Base-by-base conservation (phyloP, 2,888 invertebrate genomes). In the Cordilura impudica region DNA sequence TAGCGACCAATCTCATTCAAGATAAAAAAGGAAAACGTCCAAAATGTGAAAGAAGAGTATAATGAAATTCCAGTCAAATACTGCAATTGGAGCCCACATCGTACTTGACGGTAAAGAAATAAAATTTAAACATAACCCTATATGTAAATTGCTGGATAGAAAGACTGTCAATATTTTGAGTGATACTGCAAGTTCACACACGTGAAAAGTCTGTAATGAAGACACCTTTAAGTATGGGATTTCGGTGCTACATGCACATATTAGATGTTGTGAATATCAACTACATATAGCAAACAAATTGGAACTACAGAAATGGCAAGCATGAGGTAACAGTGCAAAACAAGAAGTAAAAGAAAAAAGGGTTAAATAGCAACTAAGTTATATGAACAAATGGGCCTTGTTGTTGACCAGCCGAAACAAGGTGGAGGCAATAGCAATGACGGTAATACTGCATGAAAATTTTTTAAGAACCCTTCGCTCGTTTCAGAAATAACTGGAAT, bases 401-500 rank as follows among this genome's bases (percentile, higher is more conserved):
- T 26, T 26, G 43, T 43, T 43, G 43, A 43, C 43, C 43, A n/a
- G 43, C 4, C 26, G 26, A 26, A 26, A 26, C 26, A 26, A 26
- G 26, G 26, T 26, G 26, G 26, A 26, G 26, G 26, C 26, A 26
- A 26, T 26, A 26, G 26, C 26, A 26, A 26, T 26, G 45, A 43
- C 39, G 53, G 66, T 61, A 51, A 49, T 61, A 35, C 47, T 21
- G 45, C 56, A 19, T 19, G 26, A 31, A 53, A 65, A 49, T 49
- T 31, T 43, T 73, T 26, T 51, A 73, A 73, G 39, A 39, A 72
- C 56, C 23, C 61, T 47, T 61, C 29, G 45, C 61, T 14, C 18
- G 16, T 61, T 61, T 29, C 47, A 61, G 61, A 47, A 47, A 61
- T 61, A 61, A 61, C 61, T 61, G n/a, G n/a, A n/a, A n/a, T n/a